A percentile compares a stretch with the other conserved stretches of the same genome.
Evolutionary conservation across 2,797 vertebrate species (phyloP).

Genomic region (Adrianichthys oophorus): DNA sequence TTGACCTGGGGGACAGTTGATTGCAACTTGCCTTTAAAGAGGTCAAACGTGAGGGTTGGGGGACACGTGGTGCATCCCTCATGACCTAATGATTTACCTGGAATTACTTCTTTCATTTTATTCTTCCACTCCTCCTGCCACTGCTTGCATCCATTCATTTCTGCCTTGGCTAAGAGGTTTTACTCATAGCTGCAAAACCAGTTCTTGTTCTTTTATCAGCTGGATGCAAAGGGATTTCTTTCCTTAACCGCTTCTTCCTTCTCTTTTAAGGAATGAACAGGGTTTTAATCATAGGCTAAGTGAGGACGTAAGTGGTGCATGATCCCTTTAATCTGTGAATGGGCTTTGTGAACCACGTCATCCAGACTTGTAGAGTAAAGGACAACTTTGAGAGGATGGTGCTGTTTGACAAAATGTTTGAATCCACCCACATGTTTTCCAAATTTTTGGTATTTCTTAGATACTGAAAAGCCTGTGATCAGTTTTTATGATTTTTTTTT

Average conservation of each 20-base stretch:
- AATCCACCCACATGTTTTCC: too few relatives aligned
- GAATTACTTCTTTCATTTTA: conserved; percentile 15
- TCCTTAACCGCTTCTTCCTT: conserved; percentile 33
- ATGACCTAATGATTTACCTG: conserved; percentile 29
- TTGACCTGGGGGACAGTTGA: neutral
- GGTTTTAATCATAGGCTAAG: conserved; percentile 7
- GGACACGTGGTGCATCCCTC: neutral
- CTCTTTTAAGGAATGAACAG: conserved; percentile 21
- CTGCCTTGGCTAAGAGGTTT: conserved; percentile 30
- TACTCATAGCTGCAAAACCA: conserved; percentile 54
- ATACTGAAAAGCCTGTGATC: too few relatives aligned
- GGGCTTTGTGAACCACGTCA: neutral
- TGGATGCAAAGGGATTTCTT: conserved; percentile 43
- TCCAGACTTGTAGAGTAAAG: neutral
- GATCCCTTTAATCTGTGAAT: conserved; percentile 14
- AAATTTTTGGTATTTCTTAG: too few relatives aligned
- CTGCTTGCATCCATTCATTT: conserved; percentile 31
- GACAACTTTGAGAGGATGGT: neutral
- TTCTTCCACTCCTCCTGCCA: conserved; percentile 24
- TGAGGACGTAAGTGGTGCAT: neutral
- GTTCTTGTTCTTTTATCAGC: conserved; percentile 52
- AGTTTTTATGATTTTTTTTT: too few relatives aligned
- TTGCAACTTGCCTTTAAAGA: neutral
- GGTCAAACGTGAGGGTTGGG: conserved; percentile 29
- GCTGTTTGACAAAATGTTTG: too few relatives aligned